These are phyloP conservation scores for Pelmatolapia mariae DNA, from an alignment of 2,113 vertebrate genomes.

Conservation along the genomic window DNA sequence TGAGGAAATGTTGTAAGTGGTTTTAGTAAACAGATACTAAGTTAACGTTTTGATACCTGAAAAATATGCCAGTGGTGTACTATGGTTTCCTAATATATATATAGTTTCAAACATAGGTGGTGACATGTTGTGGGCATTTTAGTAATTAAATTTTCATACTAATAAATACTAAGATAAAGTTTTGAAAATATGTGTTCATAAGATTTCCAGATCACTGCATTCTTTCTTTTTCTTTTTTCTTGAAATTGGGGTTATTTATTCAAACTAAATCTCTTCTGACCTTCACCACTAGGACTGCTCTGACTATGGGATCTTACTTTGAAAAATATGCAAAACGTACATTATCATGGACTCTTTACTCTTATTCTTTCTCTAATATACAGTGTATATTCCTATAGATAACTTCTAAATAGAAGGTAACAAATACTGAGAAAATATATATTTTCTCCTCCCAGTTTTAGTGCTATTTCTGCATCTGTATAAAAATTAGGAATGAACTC, in stretches of 20 bases:
- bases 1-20: background rate
- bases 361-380: background rate
- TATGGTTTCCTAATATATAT: background rate
- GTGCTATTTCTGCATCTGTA: background rate
- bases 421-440: background rate
- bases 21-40: background rate
- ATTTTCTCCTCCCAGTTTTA: background rate
- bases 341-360: background rate
- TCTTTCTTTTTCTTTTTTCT: background rate
- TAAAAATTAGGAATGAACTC: background rate
- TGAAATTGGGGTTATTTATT: background rate
- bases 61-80: background rate
- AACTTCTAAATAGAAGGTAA: background rate
- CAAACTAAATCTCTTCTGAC: background rate
- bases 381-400: background rate
- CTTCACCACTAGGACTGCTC: background rate
- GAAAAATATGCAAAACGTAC: background rate
- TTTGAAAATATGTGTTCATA: background rate
- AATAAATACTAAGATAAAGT: background rate
- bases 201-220: background rate
- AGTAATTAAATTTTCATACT: background rate
- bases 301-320: background rate
- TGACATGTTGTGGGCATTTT: background rate
- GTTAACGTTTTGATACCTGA: background rate
- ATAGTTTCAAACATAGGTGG: background rate